Evolutionary conservation across 2,888 invertebrate genomes (phyloP), one percentile per base, ranked within the genome.

Genomic region (Coleophora deauratella): DNA sequence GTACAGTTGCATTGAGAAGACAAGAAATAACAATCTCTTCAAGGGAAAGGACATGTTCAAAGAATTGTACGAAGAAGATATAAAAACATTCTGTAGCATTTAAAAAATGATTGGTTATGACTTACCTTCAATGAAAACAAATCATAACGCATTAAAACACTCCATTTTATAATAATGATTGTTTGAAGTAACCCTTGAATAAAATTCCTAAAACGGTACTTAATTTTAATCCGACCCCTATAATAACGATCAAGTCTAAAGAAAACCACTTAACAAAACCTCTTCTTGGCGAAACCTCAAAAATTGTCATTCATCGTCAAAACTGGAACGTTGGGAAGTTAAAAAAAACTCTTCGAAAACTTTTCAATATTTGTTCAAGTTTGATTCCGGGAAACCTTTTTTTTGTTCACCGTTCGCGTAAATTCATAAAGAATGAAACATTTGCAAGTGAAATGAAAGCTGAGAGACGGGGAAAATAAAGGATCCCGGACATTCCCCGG

Each of bases 381-480:
- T 71, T 68, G 63, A 66, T 66, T 68, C 66, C 55, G 62, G 59
- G 53, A 59, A 65, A 66, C 62, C 62, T 31, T 63, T 69, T 66
- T 64, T 63, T 64, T 55, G n/a, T 4, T 31, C 11, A 10, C 31
- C 31, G 11, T 11, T 10, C 47, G 63, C 66, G 69, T 70, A 71
- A 76, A 77, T 77, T 77, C 69, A 73, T 72, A 72, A 72, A 77
- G 71, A 70, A 75, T 71, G 72, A 73, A 67, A 70, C 66, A 77
- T 79, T 80, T 78, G 79, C 79, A 79, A 79, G 75, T 77, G 66
- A 76, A 79, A 80, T 78, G 71, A 70, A 68, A 66, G 63, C 65
- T 61, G 72, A 60, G 65, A 69, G 66, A 66, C 61, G 62, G 62
- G 68, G 67, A 73, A 73, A 75, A 75, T 73, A 72, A 76, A 75